Base-by-base conservation (phyloP, 2,797 vertebrate species). In the Microcaecilia unicolor region DNA sequence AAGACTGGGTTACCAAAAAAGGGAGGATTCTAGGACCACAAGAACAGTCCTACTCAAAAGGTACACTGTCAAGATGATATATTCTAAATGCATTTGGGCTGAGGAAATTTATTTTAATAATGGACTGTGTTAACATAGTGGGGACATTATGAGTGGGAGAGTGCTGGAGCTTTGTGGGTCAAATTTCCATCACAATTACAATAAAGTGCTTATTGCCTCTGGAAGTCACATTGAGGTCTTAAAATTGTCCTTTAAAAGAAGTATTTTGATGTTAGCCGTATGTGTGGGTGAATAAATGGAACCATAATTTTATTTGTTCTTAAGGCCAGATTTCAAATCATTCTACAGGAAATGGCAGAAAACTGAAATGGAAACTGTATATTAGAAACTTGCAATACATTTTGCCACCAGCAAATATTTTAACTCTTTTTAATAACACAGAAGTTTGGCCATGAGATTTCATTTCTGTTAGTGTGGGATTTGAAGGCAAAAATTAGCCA, bases 381-480 rank as follows among this genome's bases (percentile, higher is more conserved):
- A n/a, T n/a, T n/a, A n/a, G n/a, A n/a, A n/a, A n/a, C n/a, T n/a
- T n/a, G n/a, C n/a, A n/a, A n/a, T n/a, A n/a, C n/a, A n/a, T n/a
- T n/a, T n/a, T n/a, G n/a, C n/a, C n/a, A n/a, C n/a, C n/a, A n/a
- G n/a, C 16, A 18, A 28, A 30, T 7, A 10, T 5, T 10, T 14
- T 25, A 9, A 9, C 29, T n/a, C n/a, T n/a, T n/a, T n/a, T n/a
- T n/a, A n/a, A n/a, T n/a, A n/a, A n/a, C n/a, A 7, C 11, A 7
- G 18, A 14, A 19, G 18, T 29, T 13, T 15, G n/a, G 51, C 50
- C 36, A 19, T 53, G 61, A 31, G 38, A 62, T 61, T 58, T 64
- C 69, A 59, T 26, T 48, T 61, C 43, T 40, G 61, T 59, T 66
- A 70, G 52, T 72, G 66, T 64, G 60, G 61, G 51, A 70, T 66